Base-by-base conservation (phyloP, 2,113 vertebrate genomes). In the Equus quagga region DNA sequence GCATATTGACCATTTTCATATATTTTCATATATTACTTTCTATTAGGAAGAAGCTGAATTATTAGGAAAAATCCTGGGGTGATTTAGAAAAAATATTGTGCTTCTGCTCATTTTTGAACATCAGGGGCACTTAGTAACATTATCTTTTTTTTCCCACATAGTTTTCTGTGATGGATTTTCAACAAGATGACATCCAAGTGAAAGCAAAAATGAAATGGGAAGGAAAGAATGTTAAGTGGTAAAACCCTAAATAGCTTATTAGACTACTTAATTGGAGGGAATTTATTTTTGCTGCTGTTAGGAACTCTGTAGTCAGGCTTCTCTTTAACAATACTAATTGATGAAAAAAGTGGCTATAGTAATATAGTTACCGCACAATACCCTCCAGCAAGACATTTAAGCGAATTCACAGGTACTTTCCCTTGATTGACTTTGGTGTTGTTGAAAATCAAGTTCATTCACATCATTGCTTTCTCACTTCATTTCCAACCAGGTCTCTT, bases 281-380 rank as follows among this genome's bases (percentile, higher is more conserved):
- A 97, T 98, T 98, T 98, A 89, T 97, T 98, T 98, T 98, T 98
- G 96, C 95, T 56, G 88, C 69, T 93, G 28, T 95, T 86, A 91
- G 88, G 76, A 91, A 97, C 23, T 73, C 49, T 91, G 49, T 86
- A 89, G 73, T 98, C 94, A 93, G 93, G 93, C 94, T 94, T 96
- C 93, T 97, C 91, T 94, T 97, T 98, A 98, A 98, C 90, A 92
- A 98, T 96, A 97, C 92, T 97, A 96, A 97, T 95, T 97, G 97
- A 98, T 98, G 95, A 85, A 85, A 58, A 95, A 96, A 96, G 96
- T 96, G 89, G 89, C 84, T 92, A 24, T 76, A 60, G 87, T 78
- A 83, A 69, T 87, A 69, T 81, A 96, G 92, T 96, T 97, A 76
- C 80, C 41, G 11, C 0, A 33, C 56, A 96, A 49, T 92, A 93